These are phyloP conservation scores for Alcedo atthis DNA, from an alignment of 2,797 vertebrate genomes.

Conservation along the genomic window DNA sequence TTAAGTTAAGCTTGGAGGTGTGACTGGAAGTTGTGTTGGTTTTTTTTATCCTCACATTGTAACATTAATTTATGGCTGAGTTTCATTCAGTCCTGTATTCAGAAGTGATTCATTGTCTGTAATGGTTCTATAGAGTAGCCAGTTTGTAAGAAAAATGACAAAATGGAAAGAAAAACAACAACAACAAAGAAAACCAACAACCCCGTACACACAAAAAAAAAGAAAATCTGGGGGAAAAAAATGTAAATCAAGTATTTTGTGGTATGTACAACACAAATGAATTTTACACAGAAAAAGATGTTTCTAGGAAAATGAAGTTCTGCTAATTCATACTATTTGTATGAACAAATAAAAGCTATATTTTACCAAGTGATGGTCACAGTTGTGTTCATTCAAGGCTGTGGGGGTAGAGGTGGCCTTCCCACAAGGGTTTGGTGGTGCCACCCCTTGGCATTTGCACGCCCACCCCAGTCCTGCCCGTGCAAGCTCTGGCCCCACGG, in stretches of 20 bases:
- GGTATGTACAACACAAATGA: constrained; percentile 92
- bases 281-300: constrained; percentile 94
- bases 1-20: constrained; percentile 55
- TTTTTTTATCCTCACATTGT: constrained; percentile 67
- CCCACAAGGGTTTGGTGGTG: fast-evolving
- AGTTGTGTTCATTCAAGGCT: not conserved
- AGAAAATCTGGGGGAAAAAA: constrained; percentile 66
- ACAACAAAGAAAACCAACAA: not conserved
- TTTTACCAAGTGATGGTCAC: constrained; percentile 86
- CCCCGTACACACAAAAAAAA: not conserved
- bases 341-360: constrained; percentile 98
- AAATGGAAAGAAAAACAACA: not conserved
- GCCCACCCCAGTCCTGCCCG: fast-evolving
- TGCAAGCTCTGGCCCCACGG: fast-evolving
- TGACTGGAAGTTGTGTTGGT: constrained; percentile 72
- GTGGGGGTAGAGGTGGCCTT: not conserved
- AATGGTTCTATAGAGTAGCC: constrained; percentile 86
- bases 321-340: constrained; percentile 97
- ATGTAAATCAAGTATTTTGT: constrained; percentile 94
- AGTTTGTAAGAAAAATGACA: constrained; percentile 77
- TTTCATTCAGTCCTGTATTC: constrained; percentile 89
- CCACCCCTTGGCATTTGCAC: fast-evolving
- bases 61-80: constrained; percentile 89
- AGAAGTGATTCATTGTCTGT: constrained; percentile 82
- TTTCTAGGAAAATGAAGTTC: constrained; percentile 96